Base-by-base conservation (phyloP, 2,113 vertebrate species). In the Alexandromys fortis region DNA sequence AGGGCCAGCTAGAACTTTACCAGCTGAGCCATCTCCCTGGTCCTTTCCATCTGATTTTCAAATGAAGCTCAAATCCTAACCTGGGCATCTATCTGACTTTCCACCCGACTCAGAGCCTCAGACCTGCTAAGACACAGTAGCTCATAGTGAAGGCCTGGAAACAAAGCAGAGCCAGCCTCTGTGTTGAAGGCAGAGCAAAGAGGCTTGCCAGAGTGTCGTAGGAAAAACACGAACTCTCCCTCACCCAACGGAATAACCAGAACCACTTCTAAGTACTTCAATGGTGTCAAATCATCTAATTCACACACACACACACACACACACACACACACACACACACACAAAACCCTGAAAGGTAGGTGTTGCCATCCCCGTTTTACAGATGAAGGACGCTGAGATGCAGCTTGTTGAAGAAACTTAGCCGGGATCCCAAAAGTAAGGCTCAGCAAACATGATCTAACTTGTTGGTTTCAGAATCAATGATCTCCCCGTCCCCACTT, bases 11-110 rank as follows among this genome's bases (percentile, higher is more conserved):
- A 47, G 82, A 45, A 33, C 61, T 45, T 67, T 85, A 6, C 26
- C 58, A 45, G 14, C 61, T 65, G 58, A 85, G 4, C n/a, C 42
- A 86, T 22, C 61, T 47, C 61, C 38, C 9, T 67, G 63, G 82
- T 67, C 82, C 63, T 86, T 47, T 61, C 61, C 63, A 2, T 76
- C 55, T 89, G 78, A 35, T 47, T 68, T 58, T 63, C 73, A 21
- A 55, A 96, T 63, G 77, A 91, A 85, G 24, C 58, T 45, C 55
- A 82, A 33, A 83, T 85, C 52, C 24, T 85, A 42, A 19, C 55
- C 3, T 78, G 30, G 79, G 61, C 2, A 1, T 88, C 22, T n/a
- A 0, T 82, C 52, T 86, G 91, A 42, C 35, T 81, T 83, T 72
- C 82, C 49, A 24, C 77, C n/a, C 61, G 26, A n/a, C 72, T 52